These are phyloP conservation scores for Eucidaris tribuloides DNA, from an alignment of 35 echinoderm and acorn worm genomes.

Conservation along the genomic window DNA sequence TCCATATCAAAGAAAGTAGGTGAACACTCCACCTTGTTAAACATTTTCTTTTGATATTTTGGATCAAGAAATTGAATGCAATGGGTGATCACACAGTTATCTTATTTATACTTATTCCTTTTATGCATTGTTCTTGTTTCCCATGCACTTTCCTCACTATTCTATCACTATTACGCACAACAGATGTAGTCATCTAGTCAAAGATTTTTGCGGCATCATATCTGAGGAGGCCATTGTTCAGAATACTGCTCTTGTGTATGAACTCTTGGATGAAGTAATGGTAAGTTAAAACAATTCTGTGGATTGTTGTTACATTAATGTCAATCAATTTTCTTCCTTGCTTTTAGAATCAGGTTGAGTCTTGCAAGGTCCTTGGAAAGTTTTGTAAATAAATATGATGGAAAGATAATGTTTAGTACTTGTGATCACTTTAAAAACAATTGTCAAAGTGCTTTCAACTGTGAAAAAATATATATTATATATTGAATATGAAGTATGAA, in stretches of 20 bases:
- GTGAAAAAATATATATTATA: no score
- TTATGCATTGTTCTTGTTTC: not conserved
- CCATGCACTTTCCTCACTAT: no score
- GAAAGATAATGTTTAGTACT: no score
- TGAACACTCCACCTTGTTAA: not conserved
- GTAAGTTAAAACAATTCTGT: no score
- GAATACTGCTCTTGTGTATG: slow-evolving; percentile 75
- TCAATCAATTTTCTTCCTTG: no score
- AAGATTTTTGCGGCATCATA: slow-evolving; percentile 89
- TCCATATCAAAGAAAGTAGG: not conserved
- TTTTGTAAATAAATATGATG: no score
- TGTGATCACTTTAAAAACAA: no score
- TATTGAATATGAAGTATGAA: no score
- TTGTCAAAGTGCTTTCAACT: no score
- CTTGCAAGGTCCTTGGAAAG: no score
- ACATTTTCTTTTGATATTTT: not conserved
- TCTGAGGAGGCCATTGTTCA: slow-evolving; percentile 79
- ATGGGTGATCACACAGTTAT: not conserved
- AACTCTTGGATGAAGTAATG: slow-evolving; percentile 90
- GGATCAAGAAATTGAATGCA: not conserved
- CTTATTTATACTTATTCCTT: not conserved
- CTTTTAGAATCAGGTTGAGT: no score
- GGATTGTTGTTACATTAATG: no score
- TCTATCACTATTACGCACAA: not conserved
- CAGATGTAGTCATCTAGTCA: slow-evolving; percentile 69